These are phyloP conservation scores for Ara ararauna DNA, from an alignment of 2,797 vertebrate species.

Conservation along the genomic window DNA sequence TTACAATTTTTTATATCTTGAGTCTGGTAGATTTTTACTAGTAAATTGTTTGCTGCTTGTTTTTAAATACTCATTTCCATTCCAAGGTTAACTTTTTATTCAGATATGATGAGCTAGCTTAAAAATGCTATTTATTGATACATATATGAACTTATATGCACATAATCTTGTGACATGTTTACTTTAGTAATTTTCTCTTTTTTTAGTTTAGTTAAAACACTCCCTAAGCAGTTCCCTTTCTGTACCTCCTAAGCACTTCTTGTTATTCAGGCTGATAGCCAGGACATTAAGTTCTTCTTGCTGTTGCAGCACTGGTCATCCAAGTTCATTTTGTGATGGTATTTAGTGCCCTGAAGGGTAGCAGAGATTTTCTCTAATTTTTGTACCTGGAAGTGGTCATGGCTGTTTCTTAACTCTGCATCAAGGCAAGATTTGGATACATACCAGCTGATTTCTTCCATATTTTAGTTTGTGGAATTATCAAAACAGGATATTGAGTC, in stretches of 20 bases:
- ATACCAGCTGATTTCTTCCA: neutral
- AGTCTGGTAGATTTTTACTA: neutral
- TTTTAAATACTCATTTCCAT: neutral
- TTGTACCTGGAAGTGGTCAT: neutral
- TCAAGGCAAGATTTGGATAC: neutral
- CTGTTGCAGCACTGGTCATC: neutral
- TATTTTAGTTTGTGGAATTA: neutral
- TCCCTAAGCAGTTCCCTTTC: neutral
- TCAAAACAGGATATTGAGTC: neutral
- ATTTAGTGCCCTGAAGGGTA: neutral
- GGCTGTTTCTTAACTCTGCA: neutral
- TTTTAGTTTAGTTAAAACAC: neutral
- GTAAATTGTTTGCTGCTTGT: neutral
- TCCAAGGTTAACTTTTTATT: neutral
- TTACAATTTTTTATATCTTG: neutral
- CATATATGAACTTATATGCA: neutral
- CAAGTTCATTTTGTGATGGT: neutral
- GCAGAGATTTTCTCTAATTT: neutral
- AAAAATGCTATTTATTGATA: neutral
- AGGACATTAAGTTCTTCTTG: neutral
- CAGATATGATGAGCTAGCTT: neutral
- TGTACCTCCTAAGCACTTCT: neutral
- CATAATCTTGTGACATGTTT: neutral
- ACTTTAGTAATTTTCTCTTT: neutral
- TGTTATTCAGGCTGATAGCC: neutral